Conservation (phyloP, 2,797 vertebrate genomes). For the Potorous gilbertii region DNA sequence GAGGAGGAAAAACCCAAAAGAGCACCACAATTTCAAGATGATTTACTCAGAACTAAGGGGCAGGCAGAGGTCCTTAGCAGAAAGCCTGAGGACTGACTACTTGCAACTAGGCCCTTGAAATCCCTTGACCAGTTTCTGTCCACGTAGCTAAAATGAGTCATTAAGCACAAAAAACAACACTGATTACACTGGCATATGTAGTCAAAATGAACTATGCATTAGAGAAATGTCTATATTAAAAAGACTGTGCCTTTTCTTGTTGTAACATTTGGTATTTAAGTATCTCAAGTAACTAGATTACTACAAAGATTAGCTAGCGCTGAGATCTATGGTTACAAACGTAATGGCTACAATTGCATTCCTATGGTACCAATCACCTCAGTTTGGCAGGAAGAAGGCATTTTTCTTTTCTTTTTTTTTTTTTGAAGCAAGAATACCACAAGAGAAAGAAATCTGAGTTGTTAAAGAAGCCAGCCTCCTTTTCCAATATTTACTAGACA, state of each 20-base stretch:
- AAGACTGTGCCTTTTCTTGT: background rate
- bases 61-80: background rate
- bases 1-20: background rate
- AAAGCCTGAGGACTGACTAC: background rate
- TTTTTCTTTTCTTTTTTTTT: background rate
- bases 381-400: background rate
- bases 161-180: background rate
- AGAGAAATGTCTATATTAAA: background rate
- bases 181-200: background rate
- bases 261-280: background rate
- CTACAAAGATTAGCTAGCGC: background rate
- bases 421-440: background rate
- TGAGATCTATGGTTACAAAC: background rate
- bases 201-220: background rate
- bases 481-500: slow-evolving; percentile 9
- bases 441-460: slow-evolving; percentile 1
- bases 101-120: background rate
- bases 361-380: background rate
- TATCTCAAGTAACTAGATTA: background rate
- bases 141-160: background rate
- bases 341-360: background rate
- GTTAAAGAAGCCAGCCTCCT: background rate
- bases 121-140: background rate
- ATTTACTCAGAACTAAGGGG: background rate
- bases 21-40: background rate